Evolutionary conservation across 2,113 vertebrate species (phyloP).

Genomic region (Urocynchramus pylzowi): DNA sequence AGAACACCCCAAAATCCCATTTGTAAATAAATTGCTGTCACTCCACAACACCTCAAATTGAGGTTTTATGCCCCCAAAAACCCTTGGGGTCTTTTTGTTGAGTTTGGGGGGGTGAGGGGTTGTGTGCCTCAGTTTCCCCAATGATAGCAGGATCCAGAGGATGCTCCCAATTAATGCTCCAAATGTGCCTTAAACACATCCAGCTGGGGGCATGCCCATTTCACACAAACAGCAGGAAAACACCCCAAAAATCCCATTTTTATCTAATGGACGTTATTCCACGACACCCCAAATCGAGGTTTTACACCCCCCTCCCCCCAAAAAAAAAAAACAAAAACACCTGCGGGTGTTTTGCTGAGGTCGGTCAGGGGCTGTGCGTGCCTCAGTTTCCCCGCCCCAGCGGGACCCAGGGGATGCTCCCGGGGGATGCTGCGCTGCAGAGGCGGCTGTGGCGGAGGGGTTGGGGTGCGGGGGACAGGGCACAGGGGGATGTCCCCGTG

Average conservation of each 20-base stretch:
- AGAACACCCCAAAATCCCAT: background rate
- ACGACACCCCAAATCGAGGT: rapidly evolving
- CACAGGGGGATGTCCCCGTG: background rate
- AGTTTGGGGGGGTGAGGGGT: rapidly evolving
- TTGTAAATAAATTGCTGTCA: rapidly evolving
- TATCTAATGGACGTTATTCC: rapidly evolving
- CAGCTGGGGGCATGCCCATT: background rate
- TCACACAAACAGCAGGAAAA: rapidly evolving
- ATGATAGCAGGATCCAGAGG: rapidly evolving
- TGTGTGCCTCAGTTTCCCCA: background rate
- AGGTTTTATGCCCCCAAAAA: background rate
- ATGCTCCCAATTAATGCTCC: background rate
- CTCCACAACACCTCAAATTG: rapidly evolving
- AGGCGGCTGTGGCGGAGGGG: rapidly evolving
- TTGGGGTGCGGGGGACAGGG: background rate
- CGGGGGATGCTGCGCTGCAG: background rate
- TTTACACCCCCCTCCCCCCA: background rate
- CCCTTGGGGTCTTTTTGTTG: rapidly evolving
- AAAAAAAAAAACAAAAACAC: background rate
- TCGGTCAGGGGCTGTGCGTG: rapidly evolving
- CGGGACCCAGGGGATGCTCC: background rate
- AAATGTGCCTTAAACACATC: background rate
- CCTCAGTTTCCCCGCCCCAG: background rate
- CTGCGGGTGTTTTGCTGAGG: rapidly evolving
- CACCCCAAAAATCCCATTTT: background rate